Conservation (phyloP, 2,888 invertebrate genomes). For the Adelognathus sp. region DNA sequence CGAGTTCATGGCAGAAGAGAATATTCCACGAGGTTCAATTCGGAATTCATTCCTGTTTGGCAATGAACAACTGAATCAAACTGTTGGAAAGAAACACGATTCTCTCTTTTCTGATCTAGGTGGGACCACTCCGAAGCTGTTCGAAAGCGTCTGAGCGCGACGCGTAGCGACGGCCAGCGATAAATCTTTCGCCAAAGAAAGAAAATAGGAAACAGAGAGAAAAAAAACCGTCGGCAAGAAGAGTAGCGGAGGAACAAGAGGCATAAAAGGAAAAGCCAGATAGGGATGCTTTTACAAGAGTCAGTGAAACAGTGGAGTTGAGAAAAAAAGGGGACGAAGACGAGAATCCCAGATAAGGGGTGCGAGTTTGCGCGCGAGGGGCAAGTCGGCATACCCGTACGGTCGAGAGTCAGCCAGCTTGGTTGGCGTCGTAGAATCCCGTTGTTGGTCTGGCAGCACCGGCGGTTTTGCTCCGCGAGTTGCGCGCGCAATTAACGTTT, state of each 20-base stretch:
- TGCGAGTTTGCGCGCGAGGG: constrained; percentile 29
- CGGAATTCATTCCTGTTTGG: constrained; percentile 2
- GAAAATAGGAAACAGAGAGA: constrained; percentile 24
- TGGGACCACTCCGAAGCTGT: constrained; percentile 5
- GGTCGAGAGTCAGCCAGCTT: constrained; percentile 44
- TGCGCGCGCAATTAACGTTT: constrained; percentile 76
- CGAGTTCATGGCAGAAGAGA: not conserved
- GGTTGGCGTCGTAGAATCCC: constrained; percentile 31
- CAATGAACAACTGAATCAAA: not conserved
- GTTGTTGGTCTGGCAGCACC: constrained; percentile 43
- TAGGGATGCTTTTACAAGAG: constrained; percentile 8
- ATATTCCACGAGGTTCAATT: constrained; percentile 2
- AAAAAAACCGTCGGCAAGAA: constrained; percentile 15
- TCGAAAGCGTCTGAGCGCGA: constrained; percentile 29
- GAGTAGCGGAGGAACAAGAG: constrained; percentile 18
- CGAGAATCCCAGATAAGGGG: constrained; percentile 38
- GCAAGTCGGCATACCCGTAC: constrained; percentile 38
- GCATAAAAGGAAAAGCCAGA: constrained; percentile 22
- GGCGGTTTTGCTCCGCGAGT: constrained; percentile 45
- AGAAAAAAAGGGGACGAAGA: not conserved
- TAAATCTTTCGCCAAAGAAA: constrained; percentile 47
- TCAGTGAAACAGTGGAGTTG: not conserved
- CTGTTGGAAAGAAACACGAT: not conserved
- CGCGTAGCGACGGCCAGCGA: constrained; percentile 34
- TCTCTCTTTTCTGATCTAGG: not conserved